Percentiles rank a stretch among this genome's conserved stretches.
phyloP scores from a whole-genome alignment of 2,113 vertebrate genomes.

The Zosterops japonicus region DNA sequence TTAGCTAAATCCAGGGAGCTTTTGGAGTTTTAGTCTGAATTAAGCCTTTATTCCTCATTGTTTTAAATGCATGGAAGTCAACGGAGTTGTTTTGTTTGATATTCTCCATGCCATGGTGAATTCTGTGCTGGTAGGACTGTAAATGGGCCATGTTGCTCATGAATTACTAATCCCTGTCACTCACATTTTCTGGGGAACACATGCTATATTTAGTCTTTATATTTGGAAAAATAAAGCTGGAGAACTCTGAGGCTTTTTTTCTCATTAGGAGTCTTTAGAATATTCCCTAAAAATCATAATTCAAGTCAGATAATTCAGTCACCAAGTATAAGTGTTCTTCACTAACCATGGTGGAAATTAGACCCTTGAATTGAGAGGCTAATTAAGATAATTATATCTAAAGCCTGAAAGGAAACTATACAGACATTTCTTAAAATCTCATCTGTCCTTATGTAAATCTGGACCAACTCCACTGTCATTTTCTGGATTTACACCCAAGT shows the following conservation, averaged over 20 bases:
- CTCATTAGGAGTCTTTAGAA: conserved; percentile 27
- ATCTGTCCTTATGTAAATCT: conserved; percentile 39
- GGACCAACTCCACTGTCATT: neutral
- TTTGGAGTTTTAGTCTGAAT: neutral
- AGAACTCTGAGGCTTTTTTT: neutral
- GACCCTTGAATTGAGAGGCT: conserved; percentile 44
- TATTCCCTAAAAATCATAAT: neutral
- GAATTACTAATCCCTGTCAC: conserved; percentile 65
- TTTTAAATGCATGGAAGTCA: conserved; percentile 48
- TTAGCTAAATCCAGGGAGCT: neutral
- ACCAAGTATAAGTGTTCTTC: conserved; percentile 18
- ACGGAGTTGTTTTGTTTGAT: neutral
- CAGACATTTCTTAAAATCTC: conserved; percentile 36
- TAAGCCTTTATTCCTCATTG: conserved; percentile 2
- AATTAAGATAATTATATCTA: conserved; percentile 55
- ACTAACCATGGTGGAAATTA: conserved; percentile 11
- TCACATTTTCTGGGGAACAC: conserved; percentile 57
- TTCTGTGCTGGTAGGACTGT: conserved; percentile 52
- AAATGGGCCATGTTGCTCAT: conserved; percentile 41
- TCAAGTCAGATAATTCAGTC: conserved; percentile 19
- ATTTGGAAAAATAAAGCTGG: conserved; percentile 30
- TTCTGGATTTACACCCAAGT: conserved; percentile 32
- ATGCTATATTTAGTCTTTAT: conserved; percentile 15
- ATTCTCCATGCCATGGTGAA: conserved; percentile 27
- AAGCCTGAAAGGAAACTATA: conserved; percentile 30